phyloP scores from a whole-genome alignment of 2,888 invertebrate species.

The Halictus quadricinctus region DNA sequence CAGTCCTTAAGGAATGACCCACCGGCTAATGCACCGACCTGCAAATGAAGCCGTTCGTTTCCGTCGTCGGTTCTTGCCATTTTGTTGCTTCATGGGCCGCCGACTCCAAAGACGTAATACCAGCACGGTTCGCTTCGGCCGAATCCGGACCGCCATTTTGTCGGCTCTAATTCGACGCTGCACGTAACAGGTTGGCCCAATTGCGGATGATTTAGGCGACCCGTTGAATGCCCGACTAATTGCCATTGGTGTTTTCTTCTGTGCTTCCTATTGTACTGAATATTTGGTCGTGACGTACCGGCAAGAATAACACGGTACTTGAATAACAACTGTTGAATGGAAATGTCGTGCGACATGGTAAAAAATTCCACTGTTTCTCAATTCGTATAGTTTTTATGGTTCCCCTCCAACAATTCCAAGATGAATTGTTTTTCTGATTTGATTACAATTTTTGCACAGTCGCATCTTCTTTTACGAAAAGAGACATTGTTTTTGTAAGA shows the following conservation, averaged over 20 bases:
- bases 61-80: conserved; percentile 39
- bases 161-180: neutral
- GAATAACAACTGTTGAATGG: neutral
- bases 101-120: neutral
- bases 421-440: neutral
- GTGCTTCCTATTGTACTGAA: neutral
- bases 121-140: neutral
- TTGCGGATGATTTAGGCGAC: neutral
- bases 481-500: too few relatives aligned
- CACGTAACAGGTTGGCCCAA: conserved; percentile 2
- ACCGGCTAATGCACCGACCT: conserved; percentile 53
- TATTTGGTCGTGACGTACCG: neutral
- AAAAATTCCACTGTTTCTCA: too few relatives aligned
- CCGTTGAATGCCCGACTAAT: neutral
- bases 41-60: conserved; percentile 65
- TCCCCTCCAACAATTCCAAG: too few relatives aligned
- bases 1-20: conserved; percentile 58
- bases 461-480: too few relatives aligned
- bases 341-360: neutral
- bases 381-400: too few relatives aligned
- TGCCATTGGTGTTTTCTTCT: neutral
- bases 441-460: neutral
- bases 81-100: conserved; percentile 7
- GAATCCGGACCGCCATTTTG: neutral
- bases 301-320: neutral